phyloP scores from a whole-genome alignment of 2,797 vertebrate species.

The Cuniculus paca region DNA sequence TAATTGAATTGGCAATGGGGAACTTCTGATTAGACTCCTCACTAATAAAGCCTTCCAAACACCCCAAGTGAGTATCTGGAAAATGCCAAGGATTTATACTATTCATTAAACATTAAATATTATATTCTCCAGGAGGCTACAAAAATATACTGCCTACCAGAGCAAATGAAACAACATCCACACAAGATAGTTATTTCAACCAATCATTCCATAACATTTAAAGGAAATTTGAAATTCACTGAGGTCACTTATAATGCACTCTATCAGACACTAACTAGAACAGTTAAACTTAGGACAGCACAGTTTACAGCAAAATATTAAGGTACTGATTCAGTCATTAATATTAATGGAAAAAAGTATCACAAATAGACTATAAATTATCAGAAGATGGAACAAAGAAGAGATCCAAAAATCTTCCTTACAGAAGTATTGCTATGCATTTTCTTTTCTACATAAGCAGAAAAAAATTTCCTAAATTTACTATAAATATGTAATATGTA shows the following conservation, averaged over 20 bases:
- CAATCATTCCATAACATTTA: neutral
- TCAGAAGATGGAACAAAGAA: constrained; percentile 51
- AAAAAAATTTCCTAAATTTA: constrained; percentile 7
- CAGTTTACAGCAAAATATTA: neutral
- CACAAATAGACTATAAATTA: neutral
- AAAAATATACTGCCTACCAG: constrained; percentile 34
- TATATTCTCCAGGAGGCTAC: neutral
- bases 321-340: neutral
- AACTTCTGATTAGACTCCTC: neutral
- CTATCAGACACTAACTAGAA: neutral
- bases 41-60: constrained; percentile 12
- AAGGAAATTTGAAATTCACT: neutral
- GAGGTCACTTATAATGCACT: neutral
- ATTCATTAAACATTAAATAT: constrained; percentile 37
- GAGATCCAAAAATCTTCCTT: neutral
- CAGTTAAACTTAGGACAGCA: constrained; percentile 16
- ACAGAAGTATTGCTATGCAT: constrained; percentile 23
- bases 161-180: neutral
- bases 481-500: neutral
- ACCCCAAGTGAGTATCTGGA: neutral
- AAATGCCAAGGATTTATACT: constrained; percentile 16
- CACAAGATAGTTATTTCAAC: neutral
- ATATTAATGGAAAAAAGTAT: neutral
- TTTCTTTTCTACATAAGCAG: constrained; percentile 25
- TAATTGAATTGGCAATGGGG: constrained; percentile 36